Evolutionary conservation across 2,888 invertebrate species (phyloP).

Genomic region (Acanthacorydalis orientalis): DNA sequence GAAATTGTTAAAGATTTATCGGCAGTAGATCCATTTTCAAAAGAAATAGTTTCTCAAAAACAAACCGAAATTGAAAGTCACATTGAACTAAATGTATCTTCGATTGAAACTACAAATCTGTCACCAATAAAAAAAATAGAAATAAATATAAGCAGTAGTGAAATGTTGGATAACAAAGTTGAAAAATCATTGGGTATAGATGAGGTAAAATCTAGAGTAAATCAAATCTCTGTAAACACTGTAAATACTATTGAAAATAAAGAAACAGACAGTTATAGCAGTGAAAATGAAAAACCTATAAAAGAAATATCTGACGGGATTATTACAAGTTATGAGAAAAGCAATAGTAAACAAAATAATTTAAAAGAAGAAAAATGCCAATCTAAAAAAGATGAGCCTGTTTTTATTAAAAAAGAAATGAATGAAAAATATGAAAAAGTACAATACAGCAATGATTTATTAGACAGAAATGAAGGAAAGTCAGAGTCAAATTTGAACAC

Average conservation of each 20-base stretch:
- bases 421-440: too few species aligned
- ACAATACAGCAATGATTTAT: too few species aligned
- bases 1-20: constrained; percentile 1
- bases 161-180: too few species aligned
- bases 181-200: too few species aligned
- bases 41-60: neutral
- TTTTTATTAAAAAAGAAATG: too few species aligned
- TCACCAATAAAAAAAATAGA: constrained; percentile 2
- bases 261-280: too few species aligned
- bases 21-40: neutral
- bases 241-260: neutral
- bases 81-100: neutral
- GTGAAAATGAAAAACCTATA: neutral
- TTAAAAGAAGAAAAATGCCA: too few species aligned
- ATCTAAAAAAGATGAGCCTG: too few species aligned
- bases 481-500: too few species aligned
- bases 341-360: too few species aligned
- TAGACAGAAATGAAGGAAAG: too few species aligned
- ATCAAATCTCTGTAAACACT: neutral
- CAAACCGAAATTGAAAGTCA: neutral
- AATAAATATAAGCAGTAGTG: neutral
- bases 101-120: neutral
- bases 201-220: neutral
- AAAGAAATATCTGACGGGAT: neutral
- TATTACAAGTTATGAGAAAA: too few species aligned